These are phyloP conservation scores for Caenorhabditis afra DNA, from an alignment of 2,888 invertebrate genomes.

Conservation along the genomic window DNA sequence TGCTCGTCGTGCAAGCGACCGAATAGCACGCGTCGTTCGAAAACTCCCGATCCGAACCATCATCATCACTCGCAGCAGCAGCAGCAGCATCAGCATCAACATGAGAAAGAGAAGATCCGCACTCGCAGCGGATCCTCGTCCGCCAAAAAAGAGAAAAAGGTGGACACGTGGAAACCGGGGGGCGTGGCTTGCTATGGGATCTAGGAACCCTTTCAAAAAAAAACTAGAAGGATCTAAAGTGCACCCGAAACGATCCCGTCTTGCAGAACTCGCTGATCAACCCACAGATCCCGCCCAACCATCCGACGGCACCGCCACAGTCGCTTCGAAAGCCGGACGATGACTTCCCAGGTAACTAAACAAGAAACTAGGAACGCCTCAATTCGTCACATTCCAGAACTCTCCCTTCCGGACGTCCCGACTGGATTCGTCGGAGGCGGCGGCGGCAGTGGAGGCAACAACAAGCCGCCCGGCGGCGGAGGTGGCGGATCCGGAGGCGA, in stretches of 20 bases:
- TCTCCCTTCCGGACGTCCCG: constrained; percentile 75
- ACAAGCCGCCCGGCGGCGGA: constrained; percentile 22
- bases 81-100: no score
- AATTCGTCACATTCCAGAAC: constrained; percentile 54
- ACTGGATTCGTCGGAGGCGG: constrained; percentile 58
- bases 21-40: constrained; percentile 46
- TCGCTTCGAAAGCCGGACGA: constrained; percentile 62
- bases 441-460: constrained; percentile 5
- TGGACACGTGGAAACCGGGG: background rate
- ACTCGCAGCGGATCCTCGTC: constrained; percentile 40
- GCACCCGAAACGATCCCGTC: background rate
- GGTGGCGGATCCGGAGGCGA: constrained; percentile 54
- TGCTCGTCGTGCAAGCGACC: constrained; percentile 60
- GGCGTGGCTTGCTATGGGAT: background rate
- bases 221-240: no score
- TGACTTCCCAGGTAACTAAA: constrained; percentile 56
- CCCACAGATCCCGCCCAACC: constrained; percentile 35
- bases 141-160: constrained; percentile 51
- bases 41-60: constrained; percentile 51
- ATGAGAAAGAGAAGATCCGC: constrained; percentile 41
- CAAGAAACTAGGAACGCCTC: no score
- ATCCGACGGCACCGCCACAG: constrained; percentile 67
- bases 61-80: no score
- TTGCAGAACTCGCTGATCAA: constrained; percentile 64
- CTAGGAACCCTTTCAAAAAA: background rate